Base-by-base conservation (phyloP, 2,797 vertebrate genomes). In the Sebastes diaconus region DNA sequence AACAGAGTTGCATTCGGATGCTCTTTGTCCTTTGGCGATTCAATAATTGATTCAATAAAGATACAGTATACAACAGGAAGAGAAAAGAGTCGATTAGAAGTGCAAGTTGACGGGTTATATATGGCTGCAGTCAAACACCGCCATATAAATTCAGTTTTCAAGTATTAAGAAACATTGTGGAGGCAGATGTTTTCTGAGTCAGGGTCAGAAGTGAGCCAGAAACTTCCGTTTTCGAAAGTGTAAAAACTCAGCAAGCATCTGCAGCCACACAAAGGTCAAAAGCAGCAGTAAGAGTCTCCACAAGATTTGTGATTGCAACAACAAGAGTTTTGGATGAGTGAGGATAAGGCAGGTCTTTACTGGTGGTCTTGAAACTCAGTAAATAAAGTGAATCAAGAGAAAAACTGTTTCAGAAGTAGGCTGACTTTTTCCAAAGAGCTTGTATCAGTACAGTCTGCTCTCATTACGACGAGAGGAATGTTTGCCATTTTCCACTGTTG, bases 361-460 rank as follows among this genome's bases (percentile, higher is more conserved):
- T 72, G 32, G 20, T 72, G 72, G 76, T 84, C 77, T 59, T 68
- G 34, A 85, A 83, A 86, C 16, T 77, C 50, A 80, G 24, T 57
- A 36, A 63, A 74, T 58, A 72, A 73, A 69, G 50, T 58, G 64
- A 77, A 81, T 63, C 55, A 67, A 78, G 55, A 50, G 14, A 60
- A 82, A 81, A 13, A 46, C 27, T 25, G 42, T 68, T 73, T 69
- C 72, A 61, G 65, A 70, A 73, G 68, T 80, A 22, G 30, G 61
- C 82, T 25, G 9, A 42, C 14, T 84, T 81, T 85, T 86, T 80
- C 89, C 78, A 87, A 91, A 91, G 81, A 90, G 73, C 79, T 88
- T 57, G 46, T 82, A 68, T 88, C 58, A 2, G 54, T 77, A 54
- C 64, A 50, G 75, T 68, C 63, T 67, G 58, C 39, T 84, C 68